These are phyloP conservation scores for Thrips palmi DNA, from an alignment of 1,140 invertebrate species.

Conservation along the genomic window DNA sequence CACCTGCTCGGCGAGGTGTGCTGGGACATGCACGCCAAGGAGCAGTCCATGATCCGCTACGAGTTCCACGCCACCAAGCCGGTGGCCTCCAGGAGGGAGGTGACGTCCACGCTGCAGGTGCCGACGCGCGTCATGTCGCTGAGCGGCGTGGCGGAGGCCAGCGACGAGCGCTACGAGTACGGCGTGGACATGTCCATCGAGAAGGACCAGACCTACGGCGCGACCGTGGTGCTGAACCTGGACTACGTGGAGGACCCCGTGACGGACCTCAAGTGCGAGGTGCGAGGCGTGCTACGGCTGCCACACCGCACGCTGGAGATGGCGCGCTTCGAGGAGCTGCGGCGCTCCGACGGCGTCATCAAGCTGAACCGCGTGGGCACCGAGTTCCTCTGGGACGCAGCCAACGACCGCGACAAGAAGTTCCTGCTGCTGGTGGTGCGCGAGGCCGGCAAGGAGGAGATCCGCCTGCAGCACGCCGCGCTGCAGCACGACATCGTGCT, in stretches of 20 bases:
- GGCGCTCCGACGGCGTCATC: not conserved
- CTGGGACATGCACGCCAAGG: constrained; percentile 2
- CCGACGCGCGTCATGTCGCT: constrained; percentile 7
- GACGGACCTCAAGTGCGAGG: not conserved
- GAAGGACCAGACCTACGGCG: constrained; percentile 6
- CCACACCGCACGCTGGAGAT: constrained; percentile 1
- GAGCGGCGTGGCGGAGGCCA: not conserved
- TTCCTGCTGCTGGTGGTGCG: not conserved
- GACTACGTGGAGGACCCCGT: no score
- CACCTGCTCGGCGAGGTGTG: not conserved
- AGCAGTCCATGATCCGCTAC: not conserved
- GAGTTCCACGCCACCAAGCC: not conserved
- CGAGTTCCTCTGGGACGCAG: constrained; percentile 10
- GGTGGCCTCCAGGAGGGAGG: not conserved
- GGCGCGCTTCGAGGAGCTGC: constrained; percentile 8
- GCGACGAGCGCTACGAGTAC: not conserved
- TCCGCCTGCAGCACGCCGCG: constrained; percentile 6
- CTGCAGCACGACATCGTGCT: constrained; percentile 4
- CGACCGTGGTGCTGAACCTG: not conserved
- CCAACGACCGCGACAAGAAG: constrained; percentile 1
- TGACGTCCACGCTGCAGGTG: constrained; percentile 1
- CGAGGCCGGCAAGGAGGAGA: not conserved
- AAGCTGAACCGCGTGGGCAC: not conserved
- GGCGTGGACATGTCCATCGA: constrained; percentile 1
- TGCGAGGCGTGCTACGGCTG: not conserved